Conservation (phyloP, 2,888 invertebrate species). For the Stenurella melanura region DNA sequence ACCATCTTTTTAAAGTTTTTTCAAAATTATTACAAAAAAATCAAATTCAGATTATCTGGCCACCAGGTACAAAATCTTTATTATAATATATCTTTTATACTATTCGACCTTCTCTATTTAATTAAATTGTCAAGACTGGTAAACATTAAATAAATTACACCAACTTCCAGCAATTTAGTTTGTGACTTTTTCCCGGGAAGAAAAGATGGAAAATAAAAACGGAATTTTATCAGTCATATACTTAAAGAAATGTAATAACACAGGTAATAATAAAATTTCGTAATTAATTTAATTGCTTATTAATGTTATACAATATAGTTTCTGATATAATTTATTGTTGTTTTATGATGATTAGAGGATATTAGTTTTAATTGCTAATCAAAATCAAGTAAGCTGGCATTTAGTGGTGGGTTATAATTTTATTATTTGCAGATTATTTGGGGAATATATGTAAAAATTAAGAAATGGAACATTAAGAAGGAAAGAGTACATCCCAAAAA, state of each 20-base stretch:
- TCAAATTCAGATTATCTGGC: background rate
- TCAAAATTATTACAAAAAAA: too few relatives aligned
- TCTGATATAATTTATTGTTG: too few relatives aligned
- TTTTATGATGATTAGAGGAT: too few relatives aligned
- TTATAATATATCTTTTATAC: background rate
- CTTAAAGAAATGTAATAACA: background rate
- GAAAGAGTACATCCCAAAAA: too few relatives aligned
- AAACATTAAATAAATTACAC: background rate
- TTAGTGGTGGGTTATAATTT: too few relatives aligned
- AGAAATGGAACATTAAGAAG: too few relatives aligned
- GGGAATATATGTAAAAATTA: too few relatives aligned
- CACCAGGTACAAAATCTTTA: background rate
- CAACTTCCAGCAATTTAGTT: background rate
- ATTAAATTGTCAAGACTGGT: background rate
- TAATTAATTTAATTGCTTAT: background rate
- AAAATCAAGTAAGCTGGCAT: background rate
- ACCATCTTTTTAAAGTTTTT: too few relatives aligned
- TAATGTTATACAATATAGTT: too few relatives aligned
- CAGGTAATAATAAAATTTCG: constrained; percentile 5
- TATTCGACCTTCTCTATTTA: background rate
- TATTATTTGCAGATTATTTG: too few relatives aligned
- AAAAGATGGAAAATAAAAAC: background rate
- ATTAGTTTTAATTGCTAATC: background rate
- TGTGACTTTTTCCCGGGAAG: background rate
- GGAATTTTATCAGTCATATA: background rate